Evolutionary conservation across 23 tunicate genomes (phyloP).

Genomic region (Ascidia mentula): DNA sequence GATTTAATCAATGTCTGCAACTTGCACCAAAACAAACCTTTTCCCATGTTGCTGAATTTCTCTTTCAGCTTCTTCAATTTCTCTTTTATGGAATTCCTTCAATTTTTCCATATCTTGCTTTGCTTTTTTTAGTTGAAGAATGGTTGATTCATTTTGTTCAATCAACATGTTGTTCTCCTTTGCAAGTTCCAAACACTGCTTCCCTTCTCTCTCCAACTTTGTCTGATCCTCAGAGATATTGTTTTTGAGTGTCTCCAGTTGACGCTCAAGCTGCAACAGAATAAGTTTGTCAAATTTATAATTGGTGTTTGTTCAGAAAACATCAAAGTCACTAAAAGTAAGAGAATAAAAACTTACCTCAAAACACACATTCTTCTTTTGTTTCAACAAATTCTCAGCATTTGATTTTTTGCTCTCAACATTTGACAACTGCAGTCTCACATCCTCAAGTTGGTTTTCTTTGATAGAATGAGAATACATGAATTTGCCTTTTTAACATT

Average conservation of each 20-base stretch:
- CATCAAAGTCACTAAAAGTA: no score
- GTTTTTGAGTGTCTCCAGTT: not conserved
- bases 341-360: constrained; percentile 1
- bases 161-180: constrained; percentile 36
- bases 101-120: constrained; percentile 17
- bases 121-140: constrained; percentile 6
- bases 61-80: not conserved
- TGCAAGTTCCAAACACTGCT: not conserved
- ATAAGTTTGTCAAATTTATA: no score
- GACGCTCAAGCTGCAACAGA: not conserved
- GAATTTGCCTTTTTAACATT: no score
- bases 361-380: not conserved
- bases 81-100: not conserved
- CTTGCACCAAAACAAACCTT: constrained; percentile 11
- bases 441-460: not conserved
- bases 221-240: not conserved
- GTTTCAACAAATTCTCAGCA: constrained; percentile 4
- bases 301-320: not conserved
- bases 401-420: not conserved
- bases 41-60: constrained; percentile 1
- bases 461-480: not conserved
- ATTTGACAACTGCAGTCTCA: constrained; percentile 6
- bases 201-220: constrained; percentile 10
- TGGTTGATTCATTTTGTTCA: constrained; percentile 29
- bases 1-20: no score